Percentiles rank a stretch among this genome's conserved stretches.
These are phyloP conservation scores for Tragelaphus scriptus DNA, from an alignment of 2,113 vertebrate species.

Conservation along the genomic window DNA sequence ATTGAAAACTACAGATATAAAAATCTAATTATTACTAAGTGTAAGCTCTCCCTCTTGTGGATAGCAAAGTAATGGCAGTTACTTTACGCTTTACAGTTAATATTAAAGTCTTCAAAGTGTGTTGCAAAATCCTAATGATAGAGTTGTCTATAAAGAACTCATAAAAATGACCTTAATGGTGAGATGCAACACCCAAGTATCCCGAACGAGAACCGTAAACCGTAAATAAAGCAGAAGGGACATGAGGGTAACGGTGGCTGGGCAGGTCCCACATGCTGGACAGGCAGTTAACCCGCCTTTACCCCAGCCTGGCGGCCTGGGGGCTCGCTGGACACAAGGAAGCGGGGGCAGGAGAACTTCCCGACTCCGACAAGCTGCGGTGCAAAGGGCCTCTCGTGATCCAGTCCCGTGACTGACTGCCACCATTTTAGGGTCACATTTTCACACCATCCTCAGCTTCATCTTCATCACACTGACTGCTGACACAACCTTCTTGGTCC, in stretches of 20 bases:
- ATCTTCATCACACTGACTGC: neutral
- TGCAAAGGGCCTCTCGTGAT: neutral
- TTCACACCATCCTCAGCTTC: neutral
- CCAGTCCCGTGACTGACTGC: neutral
- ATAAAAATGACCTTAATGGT: neutral
- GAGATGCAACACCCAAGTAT: neutral
- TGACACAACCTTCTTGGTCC: neutral
- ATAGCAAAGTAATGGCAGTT: conserved; percentile 51
- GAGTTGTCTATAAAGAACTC: neutral
- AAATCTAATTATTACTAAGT: conserved; percentile 24
- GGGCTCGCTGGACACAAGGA: neutral
- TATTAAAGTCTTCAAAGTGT: neutral
- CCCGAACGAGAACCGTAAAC: neutral
- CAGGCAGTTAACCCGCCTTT: neutral
- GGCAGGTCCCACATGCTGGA: neutral
- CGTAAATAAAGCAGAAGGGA: neutral
- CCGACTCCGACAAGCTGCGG: neutral
- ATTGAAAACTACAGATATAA: neutral
- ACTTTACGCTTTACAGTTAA: neutral
- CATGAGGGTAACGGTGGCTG: neutral
- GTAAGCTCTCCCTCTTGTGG: conserved; percentile 80
- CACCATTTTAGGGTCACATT: neutral
- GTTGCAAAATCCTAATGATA: neutral
- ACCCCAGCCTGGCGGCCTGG: neutral
- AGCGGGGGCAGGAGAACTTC: neutral